Percentiles rank a stretch among this genome's conserved stretches.
These are phyloP conservation scores for Epirrita christyi DNA, from an alignment of 2,888 invertebrate genomes.

Conservation along the genomic window DNA sequence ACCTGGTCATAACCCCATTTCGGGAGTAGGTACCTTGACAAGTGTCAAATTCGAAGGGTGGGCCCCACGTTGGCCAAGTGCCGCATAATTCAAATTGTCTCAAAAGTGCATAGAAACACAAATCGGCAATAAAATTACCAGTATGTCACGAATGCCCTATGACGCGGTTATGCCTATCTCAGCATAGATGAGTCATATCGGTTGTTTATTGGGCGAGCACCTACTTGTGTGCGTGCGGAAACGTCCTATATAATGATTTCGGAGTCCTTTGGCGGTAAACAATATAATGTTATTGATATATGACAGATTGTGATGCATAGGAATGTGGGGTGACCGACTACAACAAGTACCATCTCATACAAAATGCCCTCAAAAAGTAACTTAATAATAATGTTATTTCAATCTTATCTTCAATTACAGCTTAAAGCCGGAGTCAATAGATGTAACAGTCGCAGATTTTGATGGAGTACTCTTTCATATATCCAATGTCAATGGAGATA, in stretches of 20 bases:
- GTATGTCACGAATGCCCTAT: constrained; percentile 55
- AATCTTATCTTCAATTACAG: constrained; percentile 82
- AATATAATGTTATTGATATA: constrained; percentile 58
- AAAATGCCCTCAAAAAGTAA: background rate
- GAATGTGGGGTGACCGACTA: constrained; percentile 17
- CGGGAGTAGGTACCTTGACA: constrained; percentile 69
- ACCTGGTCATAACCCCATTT: constrained; percentile 71
- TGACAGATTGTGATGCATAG: constrained; percentile 39
- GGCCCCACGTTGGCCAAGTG: constrained; percentile 76
- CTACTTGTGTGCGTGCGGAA: constrained; percentile 70
- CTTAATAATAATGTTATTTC: background rate
- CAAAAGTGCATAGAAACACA: constrained; percentile 39
- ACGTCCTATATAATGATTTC: constrained; percentile 72
- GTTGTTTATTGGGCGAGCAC: constrained; percentile 64
- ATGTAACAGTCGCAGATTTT: constrained; percentile 98
- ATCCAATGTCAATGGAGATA: constrained; percentile 98
- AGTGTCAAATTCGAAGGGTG: constrained; percentile 80
- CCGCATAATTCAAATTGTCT: constrained; percentile 47
- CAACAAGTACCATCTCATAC: background rate
- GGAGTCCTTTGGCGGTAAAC: constrained; percentile 69
- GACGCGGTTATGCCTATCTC: constrained; percentile 75
- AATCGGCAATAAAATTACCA: constrained; percentile 47
- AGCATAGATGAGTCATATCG: constrained; percentile 74
- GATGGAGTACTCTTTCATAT: constrained; percentile 99
- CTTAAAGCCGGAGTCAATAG: constrained; percentile 97